phyloP scores from a whole-genome alignment of 2,113 vertebrate species.

The Pardalotus punctatus region DNA sequence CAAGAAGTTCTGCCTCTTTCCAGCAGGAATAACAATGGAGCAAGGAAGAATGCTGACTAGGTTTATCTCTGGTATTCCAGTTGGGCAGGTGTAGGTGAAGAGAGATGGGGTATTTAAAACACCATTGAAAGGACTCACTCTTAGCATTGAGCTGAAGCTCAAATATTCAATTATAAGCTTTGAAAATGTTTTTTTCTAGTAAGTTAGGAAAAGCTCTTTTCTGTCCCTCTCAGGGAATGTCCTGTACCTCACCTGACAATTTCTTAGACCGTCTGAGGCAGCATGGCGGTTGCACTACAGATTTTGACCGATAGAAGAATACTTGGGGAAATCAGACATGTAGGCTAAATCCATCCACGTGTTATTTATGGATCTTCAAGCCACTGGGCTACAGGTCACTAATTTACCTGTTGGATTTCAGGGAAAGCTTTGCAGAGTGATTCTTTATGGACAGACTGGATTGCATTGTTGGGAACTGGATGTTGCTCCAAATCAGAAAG shows the following conservation, averaged over 20 bases:
- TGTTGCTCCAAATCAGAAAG: background rate
- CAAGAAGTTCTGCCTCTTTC: background rate
- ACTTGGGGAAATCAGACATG: background rate
- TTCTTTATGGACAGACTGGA: background rate
- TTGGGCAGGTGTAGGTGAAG: background rate
- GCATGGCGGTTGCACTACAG: rapidly evolving
- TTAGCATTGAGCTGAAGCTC: background rate
- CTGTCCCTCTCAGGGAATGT: background rate
- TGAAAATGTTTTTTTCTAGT: background rate
- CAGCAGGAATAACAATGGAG: background rate
- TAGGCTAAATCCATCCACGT: background rate
- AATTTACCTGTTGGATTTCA: background rate
- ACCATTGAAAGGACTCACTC: background rate
- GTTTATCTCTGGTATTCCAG: background rate
- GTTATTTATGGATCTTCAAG: background rate
- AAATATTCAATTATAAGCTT: background rate
- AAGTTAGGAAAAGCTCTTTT: background rate
- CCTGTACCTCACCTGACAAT: background rate
- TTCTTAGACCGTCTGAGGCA: background rate
- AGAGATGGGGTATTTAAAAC: background rate
- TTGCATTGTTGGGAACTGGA: background rate
- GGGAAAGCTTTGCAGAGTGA: background rate
- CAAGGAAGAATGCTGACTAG: background rate
- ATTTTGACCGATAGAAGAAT: background rate
- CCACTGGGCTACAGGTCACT: background rate